Percentiles rank a stretch among this genome's conserved stretches.
phyloP scores from a whole-genome alignment of 1,140 invertebrate genomes.

The Bicyclus anynana region DNA sequence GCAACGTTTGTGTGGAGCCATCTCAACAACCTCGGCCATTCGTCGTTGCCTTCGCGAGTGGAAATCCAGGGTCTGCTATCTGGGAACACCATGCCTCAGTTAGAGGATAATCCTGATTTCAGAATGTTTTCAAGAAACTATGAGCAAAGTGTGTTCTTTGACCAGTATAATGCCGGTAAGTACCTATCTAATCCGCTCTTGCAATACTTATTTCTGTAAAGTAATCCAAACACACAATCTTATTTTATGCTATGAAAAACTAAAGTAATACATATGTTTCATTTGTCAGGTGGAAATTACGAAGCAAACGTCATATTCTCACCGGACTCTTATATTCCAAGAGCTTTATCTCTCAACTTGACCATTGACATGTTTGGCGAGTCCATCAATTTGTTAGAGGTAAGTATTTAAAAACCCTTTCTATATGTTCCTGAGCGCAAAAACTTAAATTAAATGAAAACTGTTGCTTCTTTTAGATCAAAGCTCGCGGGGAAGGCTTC shows the following conservation, averaged over 20 bases:
- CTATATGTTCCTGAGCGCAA: not conserved
- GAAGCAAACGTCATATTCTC: slow-evolving; percentile 93
- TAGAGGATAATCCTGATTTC: slow-evolving; percentile 82
- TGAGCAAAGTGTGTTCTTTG: slow-evolving; percentile 90
- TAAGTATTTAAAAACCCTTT: slow-evolving; percentile 43
- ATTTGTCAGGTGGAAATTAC: slow-evolving; percentile 80
- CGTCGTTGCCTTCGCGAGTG: slow-evolving; percentile 88
- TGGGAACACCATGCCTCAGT: slow-evolving; percentile 76
- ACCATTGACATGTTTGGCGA: slow-evolving; percentile 94
- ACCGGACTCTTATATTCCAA: slow-evolving; percentile 91
- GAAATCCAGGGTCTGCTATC: slow-evolving; percentile 90
- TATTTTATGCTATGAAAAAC: no score
- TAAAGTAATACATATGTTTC: no score
- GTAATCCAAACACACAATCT: no score
- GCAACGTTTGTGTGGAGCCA: slow-evolving; percentile 97
- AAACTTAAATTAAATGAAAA: no score
- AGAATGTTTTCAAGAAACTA: slow-evolving; percentile 95
- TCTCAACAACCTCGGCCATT: slow-evolving; percentile 89
- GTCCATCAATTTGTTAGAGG: slow-evolving; percentile 91
- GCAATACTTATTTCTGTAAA: no score
- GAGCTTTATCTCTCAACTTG: slow-evolving; percentile 88
- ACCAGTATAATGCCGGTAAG: slow-evolving; percentile 89
- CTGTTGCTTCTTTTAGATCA: slow-evolving; percentile 83
- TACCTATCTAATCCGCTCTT: no score
- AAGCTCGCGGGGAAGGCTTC: slow-evolving; percentile 88